Conservation (phyloP, 2,113 vertebrate species). For the Muntiacus muntjak region DNA sequence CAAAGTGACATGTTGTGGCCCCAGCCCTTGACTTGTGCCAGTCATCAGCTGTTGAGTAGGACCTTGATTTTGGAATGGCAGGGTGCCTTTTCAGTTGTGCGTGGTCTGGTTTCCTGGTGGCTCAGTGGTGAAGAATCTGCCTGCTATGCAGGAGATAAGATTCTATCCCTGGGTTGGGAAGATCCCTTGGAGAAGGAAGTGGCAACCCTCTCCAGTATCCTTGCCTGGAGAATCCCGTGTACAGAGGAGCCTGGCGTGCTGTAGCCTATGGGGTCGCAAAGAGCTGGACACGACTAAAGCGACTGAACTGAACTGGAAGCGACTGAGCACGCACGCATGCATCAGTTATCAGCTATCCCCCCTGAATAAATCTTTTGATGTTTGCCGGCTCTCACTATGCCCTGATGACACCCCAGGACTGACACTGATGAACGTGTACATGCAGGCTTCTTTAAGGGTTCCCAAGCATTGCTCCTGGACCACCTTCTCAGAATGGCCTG, state of each 20-base stretch:
- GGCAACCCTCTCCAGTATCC: neutral
- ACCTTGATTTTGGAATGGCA: neutral
- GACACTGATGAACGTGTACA: neutral
- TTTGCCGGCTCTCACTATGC: neutral
- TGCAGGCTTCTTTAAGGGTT: neutral
- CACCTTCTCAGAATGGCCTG: neutral
- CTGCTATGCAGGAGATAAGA: neutral
- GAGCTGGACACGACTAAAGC: neutral
- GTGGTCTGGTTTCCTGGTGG: neutral
- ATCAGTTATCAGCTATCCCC: neutral
- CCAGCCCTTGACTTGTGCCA: neutral
- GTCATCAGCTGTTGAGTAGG: neutral
- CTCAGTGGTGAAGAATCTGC: neutral
- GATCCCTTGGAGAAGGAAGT: neutral
- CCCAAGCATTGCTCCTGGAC: fast-evolving
- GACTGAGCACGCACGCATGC: neutral
- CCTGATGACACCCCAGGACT: neutral
- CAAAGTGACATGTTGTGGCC: neutral
- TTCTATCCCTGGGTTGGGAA: neutral
- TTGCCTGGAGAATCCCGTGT: neutral
- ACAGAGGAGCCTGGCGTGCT: neutral
- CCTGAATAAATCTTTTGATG: fast-evolving
- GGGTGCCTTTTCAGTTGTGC: neutral
- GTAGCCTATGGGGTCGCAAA: neutral
- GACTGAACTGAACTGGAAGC: neutral